A percentile compares a stretch with the other conserved stretches of the same genome.
Evolutionary conservation across 2,113 vertebrate genomes (phyloP).

Genomic region (Mirza zaza): DNA sequence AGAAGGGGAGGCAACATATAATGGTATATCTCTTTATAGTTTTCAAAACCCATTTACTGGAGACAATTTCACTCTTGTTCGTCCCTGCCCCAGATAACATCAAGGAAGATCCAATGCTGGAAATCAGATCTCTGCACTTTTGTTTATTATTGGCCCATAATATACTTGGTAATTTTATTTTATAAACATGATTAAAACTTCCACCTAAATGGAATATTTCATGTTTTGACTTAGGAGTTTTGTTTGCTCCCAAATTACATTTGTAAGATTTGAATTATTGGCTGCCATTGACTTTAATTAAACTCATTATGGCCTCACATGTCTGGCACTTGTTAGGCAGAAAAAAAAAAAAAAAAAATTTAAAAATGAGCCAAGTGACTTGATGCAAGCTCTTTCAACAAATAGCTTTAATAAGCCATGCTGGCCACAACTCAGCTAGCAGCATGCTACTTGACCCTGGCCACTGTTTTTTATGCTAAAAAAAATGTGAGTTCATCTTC

Average conservation of each 20-base stretch:
- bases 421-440: constrained; percentile 62
- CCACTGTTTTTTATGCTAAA: constrained; percentile 47
- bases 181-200: constrained; percentile 41
- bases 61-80: no score
- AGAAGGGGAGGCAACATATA: no score
- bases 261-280: constrained; percentile 66
- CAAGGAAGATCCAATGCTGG: background rate
- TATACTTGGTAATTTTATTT: constrained; percentile 44
- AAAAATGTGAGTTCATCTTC: constrained; percentile 73
- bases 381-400: constrained; percentile 49
- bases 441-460: constrained; percentile 63
- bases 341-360: constrained; percentile 57
- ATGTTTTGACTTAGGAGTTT: constrained; percentile 64
- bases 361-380: constrained; percentile 71
- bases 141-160: background rate
- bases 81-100: background rate
- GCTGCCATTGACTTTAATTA: constrained; percentile 72
- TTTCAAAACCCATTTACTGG: no score
- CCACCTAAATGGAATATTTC: constrained; percentile 22
- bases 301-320: constrained; percentile 71
- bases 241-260: constrained; percentile 63
- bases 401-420: constrained; percentile 68
- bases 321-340: constrained; percentile 59
- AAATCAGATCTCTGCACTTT: constrained; percentile 12
- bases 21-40: no score